Conservation (phyloP, 2,113 vertebrate genomes). For the Myrmecobius fasciatus region DNA sequence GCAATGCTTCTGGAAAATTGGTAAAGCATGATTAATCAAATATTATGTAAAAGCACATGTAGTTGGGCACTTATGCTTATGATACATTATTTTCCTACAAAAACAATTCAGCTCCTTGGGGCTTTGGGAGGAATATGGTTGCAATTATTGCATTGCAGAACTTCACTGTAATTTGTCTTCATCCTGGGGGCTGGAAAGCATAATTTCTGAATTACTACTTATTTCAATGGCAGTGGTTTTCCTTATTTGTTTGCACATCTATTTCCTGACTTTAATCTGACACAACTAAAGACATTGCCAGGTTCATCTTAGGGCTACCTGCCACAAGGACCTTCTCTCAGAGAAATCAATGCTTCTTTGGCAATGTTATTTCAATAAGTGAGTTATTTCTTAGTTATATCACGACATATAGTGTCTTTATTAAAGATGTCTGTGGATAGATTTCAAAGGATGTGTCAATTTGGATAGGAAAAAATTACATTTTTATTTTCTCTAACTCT, state of each 20-base stretch:
- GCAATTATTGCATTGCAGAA: slow-evolving; percentile 61
- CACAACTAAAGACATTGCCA: slow-evolving; percentile 30
- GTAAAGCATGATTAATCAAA: neutral
- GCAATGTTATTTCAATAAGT: slow-evolving; percentile 22
- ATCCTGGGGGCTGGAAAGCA: slow-evolving; percentile 58
- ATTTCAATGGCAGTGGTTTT: slow-evolving; percentile 45
- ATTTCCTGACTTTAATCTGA: slow-evolving; percentile 44
- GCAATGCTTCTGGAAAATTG: neutral
- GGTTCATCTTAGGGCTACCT: slow-evolving; percentile 37
- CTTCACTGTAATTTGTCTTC: slow-evolving; percentile 69
- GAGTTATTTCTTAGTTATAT: neutral
- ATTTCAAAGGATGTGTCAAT: neutral
- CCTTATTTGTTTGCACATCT: slow-evolving; percentile 51
- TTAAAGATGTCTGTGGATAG: neutral
- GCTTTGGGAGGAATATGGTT: slow-evolving; percentile 61
- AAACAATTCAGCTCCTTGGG: slow-evolving; percentile 37
- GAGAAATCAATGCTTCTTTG: slow-evolving; percentile 22
- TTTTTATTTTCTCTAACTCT: neutral
- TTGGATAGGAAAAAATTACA: neutral
- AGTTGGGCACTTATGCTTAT: slow-evolving; percentile 50
- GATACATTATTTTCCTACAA: slow-evolving; percentile 42
- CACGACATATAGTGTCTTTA: neutral
- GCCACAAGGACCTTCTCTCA: slow-evolving; percentile 3
- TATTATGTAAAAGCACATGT: slow-evolving; percentile 13
- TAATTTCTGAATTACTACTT: slow-evolving; percentile 68